Percentiles rank a stretch among this genome's conserved stretches.
Conservation (phyloP, 1,140 invertebrate genomes). For the Probaryconus sp. region DNA sequence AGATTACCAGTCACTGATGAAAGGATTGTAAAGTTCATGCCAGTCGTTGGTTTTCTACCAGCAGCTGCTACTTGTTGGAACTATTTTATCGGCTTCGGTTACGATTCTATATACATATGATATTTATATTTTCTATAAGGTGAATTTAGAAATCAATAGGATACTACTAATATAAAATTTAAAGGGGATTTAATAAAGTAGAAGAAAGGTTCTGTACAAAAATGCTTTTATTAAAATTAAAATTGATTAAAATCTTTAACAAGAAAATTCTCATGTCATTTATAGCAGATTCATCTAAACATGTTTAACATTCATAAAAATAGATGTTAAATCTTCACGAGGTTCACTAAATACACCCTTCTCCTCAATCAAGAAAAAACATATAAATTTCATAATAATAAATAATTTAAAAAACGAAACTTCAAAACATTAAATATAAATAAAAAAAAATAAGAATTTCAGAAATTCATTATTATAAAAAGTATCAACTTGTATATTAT, state of each 20-base stretch:
- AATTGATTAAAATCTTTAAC: slow-evolving; percentile 60
- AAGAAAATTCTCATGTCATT: slow-evolving; percentile 65
- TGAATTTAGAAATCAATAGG: too few species aligned
- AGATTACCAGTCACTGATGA: neutral
- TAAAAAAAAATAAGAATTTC: too few species aligned
- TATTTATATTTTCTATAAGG: too few species aligned
- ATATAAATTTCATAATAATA: slow-evolving; percentile 35
- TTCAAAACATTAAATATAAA: too few species aligned
- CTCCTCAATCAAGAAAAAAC: slow-evolving; percentile 29
- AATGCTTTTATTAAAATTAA: slow-evolving; percentile 73
- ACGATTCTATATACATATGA: too few species aligned
- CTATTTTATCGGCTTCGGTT: neutral
- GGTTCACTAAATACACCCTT: slow-evolving; percentile 18
- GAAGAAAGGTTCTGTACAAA: slow-evolving; percentile 59
- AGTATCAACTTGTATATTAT: too few species aligned
- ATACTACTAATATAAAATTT: neutral
- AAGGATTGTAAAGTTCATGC: neutral
- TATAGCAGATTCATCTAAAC: slow-evolving; percentile 59
- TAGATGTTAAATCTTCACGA: slow-evolving; percentile 38
- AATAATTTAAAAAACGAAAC: too few species aligned
- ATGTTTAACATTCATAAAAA: slow-evolving; percentile 47
- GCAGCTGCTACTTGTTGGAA: neutral
- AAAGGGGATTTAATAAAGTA: neutral
- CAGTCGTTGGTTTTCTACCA: slow-evolving; percentile 5
- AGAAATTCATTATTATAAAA: too few species aligned